phyloP scores from a whole-genome alignment of 2,113 vertebrate genomes.

The Labeo rohita region DNA sequence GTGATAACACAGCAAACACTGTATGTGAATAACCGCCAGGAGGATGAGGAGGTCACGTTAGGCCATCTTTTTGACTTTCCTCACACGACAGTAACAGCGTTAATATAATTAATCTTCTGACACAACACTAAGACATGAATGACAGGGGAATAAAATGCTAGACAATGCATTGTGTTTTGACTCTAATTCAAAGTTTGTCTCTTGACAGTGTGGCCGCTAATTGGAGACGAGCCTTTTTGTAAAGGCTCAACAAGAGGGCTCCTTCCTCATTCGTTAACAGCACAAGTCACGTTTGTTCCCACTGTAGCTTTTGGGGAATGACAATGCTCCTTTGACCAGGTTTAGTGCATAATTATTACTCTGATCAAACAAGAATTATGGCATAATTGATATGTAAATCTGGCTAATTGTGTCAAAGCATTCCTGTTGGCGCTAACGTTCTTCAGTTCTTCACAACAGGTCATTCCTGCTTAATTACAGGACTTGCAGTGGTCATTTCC shows the following conservation, averaged over 20 bases:
- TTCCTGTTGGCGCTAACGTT: conserved; percentile 16
- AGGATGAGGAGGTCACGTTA: neutral
- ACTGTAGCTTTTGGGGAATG: neutral
- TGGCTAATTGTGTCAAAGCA: conserved; percentile 46
- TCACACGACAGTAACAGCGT: neutral
- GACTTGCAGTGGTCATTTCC: neutral
- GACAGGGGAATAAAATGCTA: neutral
- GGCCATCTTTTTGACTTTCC: neutral
- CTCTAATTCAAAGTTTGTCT: neutral
- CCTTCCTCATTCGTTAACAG: conserved; percentile 36
- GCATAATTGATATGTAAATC: conserved; percentile 40
- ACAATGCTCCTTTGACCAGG: conserved; percentile 3
- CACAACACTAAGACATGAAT: neutral
- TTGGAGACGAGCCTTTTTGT: conserved; percentile 43
- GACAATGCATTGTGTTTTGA: conserved; percentile 19
- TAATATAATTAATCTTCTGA: conserved; percentile 43
- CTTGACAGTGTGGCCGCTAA: conserved; percentile 38
- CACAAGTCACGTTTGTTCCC: conserved; percentile 29
- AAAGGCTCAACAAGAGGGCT: conserved; percentile 32
- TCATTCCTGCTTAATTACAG: conserved; percentile 5
- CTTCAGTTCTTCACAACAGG: neutral
- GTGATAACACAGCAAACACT: neutral
- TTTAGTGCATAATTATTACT: conserved; percentile 43
- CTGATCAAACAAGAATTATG: conserved; percentile 36
- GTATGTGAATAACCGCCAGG: neutral